These are phyloP conservation scores for Panzeria rudis DNA, from an alignment of 2,888 invertebrate species.

Conservation along the genomic window DNA sequence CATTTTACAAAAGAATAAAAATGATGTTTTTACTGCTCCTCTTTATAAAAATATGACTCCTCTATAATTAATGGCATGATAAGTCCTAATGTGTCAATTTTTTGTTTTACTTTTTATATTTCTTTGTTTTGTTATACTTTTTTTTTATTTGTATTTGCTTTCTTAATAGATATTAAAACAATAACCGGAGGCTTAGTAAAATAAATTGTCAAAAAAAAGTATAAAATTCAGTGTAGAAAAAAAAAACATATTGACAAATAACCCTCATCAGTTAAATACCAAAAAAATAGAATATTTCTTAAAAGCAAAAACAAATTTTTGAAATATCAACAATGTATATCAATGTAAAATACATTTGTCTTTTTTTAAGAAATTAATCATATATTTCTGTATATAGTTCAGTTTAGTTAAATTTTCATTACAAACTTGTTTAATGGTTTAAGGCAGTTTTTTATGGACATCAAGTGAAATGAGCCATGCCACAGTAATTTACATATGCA, in stretches of 20 bases:
- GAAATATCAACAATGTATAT: slow-evolving; percentile 25
- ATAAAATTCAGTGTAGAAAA: background rate
- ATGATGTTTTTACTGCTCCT: background rate
- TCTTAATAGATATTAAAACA: slow-evolving; percentile 60
- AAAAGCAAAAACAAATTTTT: background rate
- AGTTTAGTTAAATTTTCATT: slow-evolving; percentile 21
- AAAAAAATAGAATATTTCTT: slow-evolving; percentile 24
- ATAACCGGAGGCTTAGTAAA: slow-evolving; percentile 56
- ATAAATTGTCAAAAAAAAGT: slow-evolving; percentile 37
- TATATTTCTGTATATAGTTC: slow-evolving; percentile 9
- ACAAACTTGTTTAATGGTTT: slow-evolving; percentile 52
- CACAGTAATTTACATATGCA: slow-evolving; percentile 6
- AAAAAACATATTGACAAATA: slow-evolving; percentile 63
- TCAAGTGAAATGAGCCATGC: slow-evolving; percentile 44
- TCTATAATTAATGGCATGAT: slow-evolving; percentile 70
- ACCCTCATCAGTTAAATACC: slow-evolving; percentile 53
- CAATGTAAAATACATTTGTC: slow-evolving; percentile 29
- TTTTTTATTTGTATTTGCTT: slow-evolving; percentile 39
- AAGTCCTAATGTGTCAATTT: slow-evolving; percentile 67
- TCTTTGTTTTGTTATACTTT: slow-evolving; percentile 29
- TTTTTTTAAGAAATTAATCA: slow-evolving; percentile 55
- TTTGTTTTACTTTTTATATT: slow-evolving; percentile 34
- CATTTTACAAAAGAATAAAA: slow-evolving; percentile 14
- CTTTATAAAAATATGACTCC: slow-evolving; percentile 51
- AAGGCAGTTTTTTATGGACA: slow-evolving; percentile 25